Percentiles rank a stretch among this genome's conserved stretches.
Evolutionary conservation across 2,797 vertebrate species (phyloP).

Genomic region (Glossophaga mutica): DNA sequence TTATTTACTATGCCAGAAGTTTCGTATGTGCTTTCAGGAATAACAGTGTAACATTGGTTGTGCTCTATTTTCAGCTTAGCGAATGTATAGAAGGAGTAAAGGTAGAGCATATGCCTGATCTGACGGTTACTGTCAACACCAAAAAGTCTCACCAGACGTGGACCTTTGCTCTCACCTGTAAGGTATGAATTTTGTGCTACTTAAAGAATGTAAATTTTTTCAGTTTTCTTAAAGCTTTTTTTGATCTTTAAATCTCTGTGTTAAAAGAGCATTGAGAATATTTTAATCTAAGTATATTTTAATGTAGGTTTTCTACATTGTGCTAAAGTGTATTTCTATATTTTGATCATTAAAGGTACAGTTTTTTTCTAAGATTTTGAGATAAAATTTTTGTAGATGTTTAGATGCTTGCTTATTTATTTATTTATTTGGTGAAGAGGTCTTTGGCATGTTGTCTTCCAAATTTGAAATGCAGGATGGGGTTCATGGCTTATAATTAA

Average conservation of each 20-base stretch:
- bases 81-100: conserved; percentile 95
- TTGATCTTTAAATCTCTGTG: conserved; percentile 16
- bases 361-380: conserved; percentile 26
- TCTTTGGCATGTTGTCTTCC: not conserved
- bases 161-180: conserved; percentile 97
- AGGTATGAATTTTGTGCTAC: conserved; percentile 86
- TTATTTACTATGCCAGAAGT: not conserved
- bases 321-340: conserved; percentile 31
- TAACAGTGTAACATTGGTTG: not conserved
- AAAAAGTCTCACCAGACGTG: conserved; percentile 97
- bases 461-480: conserved; percentile 48
- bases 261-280: conserved; percentile 25
- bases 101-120: conserved; percentile 93
- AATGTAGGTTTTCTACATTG: not conserved
- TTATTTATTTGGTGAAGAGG: conserved; percentile 29
- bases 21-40: not conserved
- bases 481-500: conserved; percentile 50
- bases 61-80: conserved; percentile 88
- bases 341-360: conserved; percentile 21
- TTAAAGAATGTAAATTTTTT: not conserved
- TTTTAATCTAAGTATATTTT: conserved; percentile 8
- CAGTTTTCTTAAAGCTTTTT: not conserved
- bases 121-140: conserved; percentile 94
- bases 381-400: conserved; percentile 18
- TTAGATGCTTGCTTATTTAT: conserved; percentile 8